Conservation (phyloP, 2,113 vertebrate genomes). For the Actinemys pallida region DNA sequence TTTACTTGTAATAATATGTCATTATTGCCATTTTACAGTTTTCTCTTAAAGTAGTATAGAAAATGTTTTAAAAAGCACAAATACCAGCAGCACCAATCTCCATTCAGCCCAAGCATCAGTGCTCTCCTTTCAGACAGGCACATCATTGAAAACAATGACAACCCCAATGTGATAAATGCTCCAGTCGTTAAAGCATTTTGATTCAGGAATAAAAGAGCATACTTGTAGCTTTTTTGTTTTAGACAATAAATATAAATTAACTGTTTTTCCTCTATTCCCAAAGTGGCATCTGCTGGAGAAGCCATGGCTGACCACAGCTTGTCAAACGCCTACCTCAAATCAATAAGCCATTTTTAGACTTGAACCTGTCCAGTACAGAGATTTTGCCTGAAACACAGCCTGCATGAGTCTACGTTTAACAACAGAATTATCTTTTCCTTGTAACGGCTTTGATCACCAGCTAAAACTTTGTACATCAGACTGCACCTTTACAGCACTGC, state of each 20-base stretch:
- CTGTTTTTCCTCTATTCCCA: constrained; percentile 62
- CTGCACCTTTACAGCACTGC: rapidly evolving
- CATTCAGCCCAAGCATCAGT: constrained; percentile 77
- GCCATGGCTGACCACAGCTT: constrained; percentile 29
- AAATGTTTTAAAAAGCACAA: constrained; percentile 82
- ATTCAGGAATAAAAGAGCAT: constrained; percentile 73
- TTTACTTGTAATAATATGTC: constrained; percentile 87
- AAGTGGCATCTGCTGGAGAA: constrained; percentile 74
- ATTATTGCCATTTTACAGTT: constrained; percentile 86
- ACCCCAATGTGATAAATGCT: constrained; percentile 73
- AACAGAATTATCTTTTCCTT: neutral
- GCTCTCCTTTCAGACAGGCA: constrained; percentile 77
- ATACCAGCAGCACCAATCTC: constrained; percentile 76
- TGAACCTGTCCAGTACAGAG: neutral
- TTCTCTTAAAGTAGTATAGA: constrained; percentile 85
- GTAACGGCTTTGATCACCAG: neutral
- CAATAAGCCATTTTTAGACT: neutral
- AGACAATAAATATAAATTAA: constrained; percentile 73
- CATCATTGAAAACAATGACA: constrained; percentile 81
- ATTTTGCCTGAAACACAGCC: neutral
- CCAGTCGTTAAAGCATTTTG: constrained; percentile 78
- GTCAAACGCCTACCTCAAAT: rapidly evolving
- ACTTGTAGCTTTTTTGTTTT: constrained; percentile 63
- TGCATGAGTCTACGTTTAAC: rapidly evolving
- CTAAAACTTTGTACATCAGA: neutral